Conservation (phyloP, 2,888 invertebrate genomes). For the Ormyrus thymus region DNA sequence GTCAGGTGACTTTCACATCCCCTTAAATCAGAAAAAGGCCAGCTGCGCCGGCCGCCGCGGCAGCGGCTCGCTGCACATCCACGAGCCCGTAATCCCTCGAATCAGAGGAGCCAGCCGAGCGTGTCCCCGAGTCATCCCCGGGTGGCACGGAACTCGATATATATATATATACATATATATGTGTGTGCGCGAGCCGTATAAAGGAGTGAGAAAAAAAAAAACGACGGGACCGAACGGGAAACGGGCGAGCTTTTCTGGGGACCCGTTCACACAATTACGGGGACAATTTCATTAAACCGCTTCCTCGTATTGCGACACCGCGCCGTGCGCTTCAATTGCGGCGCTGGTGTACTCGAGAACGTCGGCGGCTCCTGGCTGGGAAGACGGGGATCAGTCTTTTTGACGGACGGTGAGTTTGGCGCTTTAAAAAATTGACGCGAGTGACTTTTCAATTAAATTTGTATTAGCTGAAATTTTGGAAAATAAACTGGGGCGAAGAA, state of each 20-base stretch:
- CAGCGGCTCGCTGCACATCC: background rate
- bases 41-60: slow-evolving; percentile 11
- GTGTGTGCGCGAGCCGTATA: background rate
- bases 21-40: slow-evolving; percentile 28
- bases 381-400: background rate
- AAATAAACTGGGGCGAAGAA: no score
- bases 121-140: slow-evolving; percentile 23
- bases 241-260: slow-evolving; percentile 9
- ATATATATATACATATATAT: no score
- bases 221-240: slow-evolving; percentile 8
- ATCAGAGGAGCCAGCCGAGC: slow-evolving; percentile 39
- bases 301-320: slow-evolving; percentile 1
- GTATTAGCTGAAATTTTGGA: no score
- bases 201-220: background rate
- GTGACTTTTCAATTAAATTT: no score
- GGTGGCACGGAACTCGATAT: background rate
- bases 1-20: slow-evolving; percentile 55
- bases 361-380: background rate
- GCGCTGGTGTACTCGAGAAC: background rate
- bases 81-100: slow-evolving; percentile 9
- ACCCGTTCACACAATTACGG: slow-evolving; percentile 36
- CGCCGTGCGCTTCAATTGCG: slow-evolving; percentile 2
- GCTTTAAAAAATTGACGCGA: no score
- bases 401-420: background rate
- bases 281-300: slow-evolving; percentile 34